Conservation (phyloP, 2,797 vertebrate genomes). For the Galago senegalensis region DNA sequence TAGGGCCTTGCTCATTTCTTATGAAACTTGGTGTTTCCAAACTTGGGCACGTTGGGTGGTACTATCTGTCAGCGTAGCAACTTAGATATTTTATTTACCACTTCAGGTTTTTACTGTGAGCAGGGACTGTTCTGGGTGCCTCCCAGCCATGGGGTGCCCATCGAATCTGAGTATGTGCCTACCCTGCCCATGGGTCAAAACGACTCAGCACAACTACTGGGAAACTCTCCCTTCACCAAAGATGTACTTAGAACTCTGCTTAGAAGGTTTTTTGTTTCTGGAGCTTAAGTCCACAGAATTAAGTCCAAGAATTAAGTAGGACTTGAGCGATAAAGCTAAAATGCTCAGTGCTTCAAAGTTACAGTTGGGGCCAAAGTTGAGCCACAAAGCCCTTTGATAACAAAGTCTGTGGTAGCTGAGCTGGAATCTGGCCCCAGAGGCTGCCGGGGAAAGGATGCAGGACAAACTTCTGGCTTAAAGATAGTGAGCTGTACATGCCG, state of each 20-base stretch:
- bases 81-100: neutral
- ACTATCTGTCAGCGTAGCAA: neutral
- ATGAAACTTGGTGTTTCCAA: constrained; percentile 20
- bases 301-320: neutral
- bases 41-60: neutral
- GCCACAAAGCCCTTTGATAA: neutral
- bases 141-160: neutral
- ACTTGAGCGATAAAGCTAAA: neutral
- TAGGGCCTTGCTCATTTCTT: neutral
- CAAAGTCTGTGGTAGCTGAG: neutral
- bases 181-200: neutral
- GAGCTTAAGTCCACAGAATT: neutral
- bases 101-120: neutral
- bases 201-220: neutral
- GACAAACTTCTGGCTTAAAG: neutral
- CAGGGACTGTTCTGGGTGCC: neutral
- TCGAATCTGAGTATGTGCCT: neutral
- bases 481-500: neutral
- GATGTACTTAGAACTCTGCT: neutral
- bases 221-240: neutral
- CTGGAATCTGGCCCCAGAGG: neutral
- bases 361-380: neutral
- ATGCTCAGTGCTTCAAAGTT: neutral
- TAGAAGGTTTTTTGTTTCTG: neutral
- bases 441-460: neutral